A percentile compares a stretch with the other conserved stretches of the same genome.
Evolutionary conservation across 2,888 invertebrate species (phyloP).

Genomic region (Tetranychus piercei): DNA sequence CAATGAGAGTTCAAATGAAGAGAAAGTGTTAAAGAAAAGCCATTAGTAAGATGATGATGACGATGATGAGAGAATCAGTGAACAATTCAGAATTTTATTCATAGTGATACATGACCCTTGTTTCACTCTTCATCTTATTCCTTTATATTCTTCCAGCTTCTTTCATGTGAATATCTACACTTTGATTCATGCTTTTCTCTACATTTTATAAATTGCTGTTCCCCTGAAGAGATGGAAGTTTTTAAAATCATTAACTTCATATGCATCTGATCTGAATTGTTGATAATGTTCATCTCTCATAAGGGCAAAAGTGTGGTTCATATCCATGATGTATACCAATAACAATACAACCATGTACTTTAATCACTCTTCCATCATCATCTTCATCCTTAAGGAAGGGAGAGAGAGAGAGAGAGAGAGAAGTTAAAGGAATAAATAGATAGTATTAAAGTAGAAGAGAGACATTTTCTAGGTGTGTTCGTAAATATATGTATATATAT

Average conservation of each 20-base stretch:
- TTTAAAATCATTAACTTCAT: not conserved
- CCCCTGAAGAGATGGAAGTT: not conserved
- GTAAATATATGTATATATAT: conserved; percentile 5
- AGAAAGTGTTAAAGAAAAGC: not conserved
- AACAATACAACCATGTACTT: not conserved
- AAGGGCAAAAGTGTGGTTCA: not conserved
- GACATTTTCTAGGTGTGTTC: not conserved
- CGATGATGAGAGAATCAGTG: not conserved
- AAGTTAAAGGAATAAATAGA: conserved; percentile 2
- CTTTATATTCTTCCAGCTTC: not conserved
- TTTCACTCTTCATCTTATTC: not conserved
- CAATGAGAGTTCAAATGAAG: not conserved
- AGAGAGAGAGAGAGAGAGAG: not conserved
- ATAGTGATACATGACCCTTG: conserved; percentile 1
- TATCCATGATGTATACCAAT: not conserved
- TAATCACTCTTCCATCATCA: not conserved
- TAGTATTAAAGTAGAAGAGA: not conserved
- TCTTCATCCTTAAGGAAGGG: not conserved
- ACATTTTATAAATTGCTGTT: not conserved
- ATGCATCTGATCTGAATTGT: not conserved
- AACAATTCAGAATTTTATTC: not conserved
- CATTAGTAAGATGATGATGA: not conserved
- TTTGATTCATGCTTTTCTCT: too few species aligned
- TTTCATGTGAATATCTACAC: not conserved
- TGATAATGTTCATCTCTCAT: not conserved